Base-by-base conservation (phyloP, 2,888 invertebrate genomes). In the Cantharis rustica region DNA sequence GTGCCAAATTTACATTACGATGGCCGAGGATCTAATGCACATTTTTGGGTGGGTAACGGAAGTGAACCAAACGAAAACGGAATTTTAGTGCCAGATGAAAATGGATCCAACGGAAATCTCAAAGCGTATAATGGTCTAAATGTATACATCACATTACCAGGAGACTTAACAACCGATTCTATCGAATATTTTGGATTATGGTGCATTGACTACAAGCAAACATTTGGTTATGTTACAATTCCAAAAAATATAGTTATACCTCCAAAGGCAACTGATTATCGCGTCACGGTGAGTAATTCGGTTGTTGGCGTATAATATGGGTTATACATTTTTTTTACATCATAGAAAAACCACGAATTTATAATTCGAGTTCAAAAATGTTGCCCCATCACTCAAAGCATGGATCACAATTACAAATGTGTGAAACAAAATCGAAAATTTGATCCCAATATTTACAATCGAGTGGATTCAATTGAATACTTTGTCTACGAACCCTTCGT, bases 171-270 rank as follows among this genome's bases (percentile, higher is more conserved):
- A 5, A 75, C 80, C 10, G 80, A 82, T 47, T 74, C 78, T 27
- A 82, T 84, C 1, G 82, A 84, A n/a, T 85, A 84, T 74, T 80
- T 86, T 10, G 81, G 79, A 0, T 75, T 84, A 11, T 84, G 82
- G 83, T 81, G 80, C 61, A 78, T 75, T 9, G 31, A 80, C 10
- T 73, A 69, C 15, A 74, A 78, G 15, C 68, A 74, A 5, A 81
- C 73, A 72, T 78, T 83, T 27, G 83, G 82, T 1, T 72, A 75
- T 23, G 81, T 79, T 15, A 76, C 72, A 9, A 73, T 80, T 16
- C 77, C 66, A 7, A 63, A 62, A 63, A 47, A 11, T 16, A 16
- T 63, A 17, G 16, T 10, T 17, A 13, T 63, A 63, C 63, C 63
- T n/a, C n/a, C n/a, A n/a, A n/a, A n/a, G n/a, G n/a, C n/a, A n/a